phyloP scores from a whole-genome alignment of 2,888 invertebrate genomes.

The Sarcophaga rosellei region DNA sequence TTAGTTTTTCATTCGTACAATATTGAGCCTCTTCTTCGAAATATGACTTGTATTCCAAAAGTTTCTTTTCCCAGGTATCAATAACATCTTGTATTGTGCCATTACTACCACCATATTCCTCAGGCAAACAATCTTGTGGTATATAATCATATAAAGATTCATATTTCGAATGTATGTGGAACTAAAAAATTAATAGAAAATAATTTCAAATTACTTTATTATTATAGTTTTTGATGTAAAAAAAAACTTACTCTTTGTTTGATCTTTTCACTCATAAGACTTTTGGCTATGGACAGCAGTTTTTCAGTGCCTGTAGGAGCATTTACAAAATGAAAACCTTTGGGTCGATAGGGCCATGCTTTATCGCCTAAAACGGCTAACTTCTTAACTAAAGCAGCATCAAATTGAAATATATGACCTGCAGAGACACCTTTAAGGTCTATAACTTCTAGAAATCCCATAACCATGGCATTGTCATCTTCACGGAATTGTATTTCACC shows the following conservation, averaged over 20 bases:
- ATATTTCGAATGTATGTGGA: constrained; percentile 82
- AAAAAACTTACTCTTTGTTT: constrained; percentile 83
- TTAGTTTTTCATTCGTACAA: constrained; percentile 78
- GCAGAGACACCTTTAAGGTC: constrained; percentile 84
- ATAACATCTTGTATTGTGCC: constrained; percentile 81
- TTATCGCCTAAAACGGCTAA: constrained; percentile 83
- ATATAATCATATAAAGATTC: constrained; percentile 85
- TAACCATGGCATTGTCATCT: constrained; percentile 85
- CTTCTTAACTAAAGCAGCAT: constrained; percentile 85
- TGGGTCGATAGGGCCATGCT: constrained; percentile 84
- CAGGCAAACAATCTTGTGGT: constrained; percentile 84
- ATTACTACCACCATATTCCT: constrained; percentile 86
- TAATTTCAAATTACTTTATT: neutral
- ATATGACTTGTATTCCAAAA: constrained; percentile 76
- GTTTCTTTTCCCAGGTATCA: constrained; percentile 78
- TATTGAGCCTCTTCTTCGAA: constrained; percentile 78
- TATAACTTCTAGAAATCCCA: constrained; percentile 83
- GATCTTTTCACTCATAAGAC: constrained; percentile 85
- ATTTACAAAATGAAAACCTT: constrained; percentile 85
- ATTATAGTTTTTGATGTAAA: neutral
- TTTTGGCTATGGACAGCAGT: constrained; percentile 83
- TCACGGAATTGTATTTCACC: constrained; percentile 85
- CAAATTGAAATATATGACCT: constrained; percentile 84
- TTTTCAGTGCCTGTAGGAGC: constrained; percentile 84
- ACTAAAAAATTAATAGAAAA: constrained; percentile 70